phyloP scores from a whole-genome alignment of 2,113 vertebrate species.

The Gallinago paraguaiae region DNA sequence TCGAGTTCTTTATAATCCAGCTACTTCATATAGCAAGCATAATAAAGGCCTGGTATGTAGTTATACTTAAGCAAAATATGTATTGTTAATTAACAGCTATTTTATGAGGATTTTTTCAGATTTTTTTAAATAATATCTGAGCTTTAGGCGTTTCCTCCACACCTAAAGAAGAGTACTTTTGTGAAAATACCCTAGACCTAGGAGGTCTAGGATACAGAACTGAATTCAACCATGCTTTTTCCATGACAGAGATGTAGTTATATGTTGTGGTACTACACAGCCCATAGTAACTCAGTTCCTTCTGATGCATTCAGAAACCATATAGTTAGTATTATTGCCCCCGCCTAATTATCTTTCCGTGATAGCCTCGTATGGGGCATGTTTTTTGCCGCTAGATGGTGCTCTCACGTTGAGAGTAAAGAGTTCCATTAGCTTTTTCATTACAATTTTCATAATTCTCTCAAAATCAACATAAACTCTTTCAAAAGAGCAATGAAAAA shows the following conservation, averaged over 20 bases:
- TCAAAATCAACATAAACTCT: neutral
- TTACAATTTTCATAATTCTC: neutral
- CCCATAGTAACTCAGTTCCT: neutral
- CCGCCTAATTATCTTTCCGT: neutral
- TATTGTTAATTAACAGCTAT: neutral
- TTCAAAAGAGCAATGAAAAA: neutral
- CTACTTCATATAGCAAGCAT: neutral
- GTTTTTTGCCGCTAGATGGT: slow-evolving; percentile 39
- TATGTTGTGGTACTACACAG: neutral
- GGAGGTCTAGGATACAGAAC: neutral
- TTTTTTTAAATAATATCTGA: neutral
- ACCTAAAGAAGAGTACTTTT: neutral
- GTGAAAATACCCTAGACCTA: neutral
- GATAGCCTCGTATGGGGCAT: neutral
- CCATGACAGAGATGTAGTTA: neutral
- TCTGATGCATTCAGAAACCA: neutral
- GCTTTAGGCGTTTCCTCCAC: neutral
- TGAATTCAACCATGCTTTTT: neutral
- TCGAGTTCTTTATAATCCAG: neutral
- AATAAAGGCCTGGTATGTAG: neutral
- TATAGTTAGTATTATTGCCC: neutral
- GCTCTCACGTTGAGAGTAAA: neutral
- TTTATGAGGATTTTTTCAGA: neutral
- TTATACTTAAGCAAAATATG: neutral
- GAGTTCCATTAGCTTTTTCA: neutral